Percentiles rank a stretch among this genome's conserved stretches.
phyloP scores from a whole-genome alignment of 2,888 invertebrate species.

The Ditula angustiorana region DNA sequence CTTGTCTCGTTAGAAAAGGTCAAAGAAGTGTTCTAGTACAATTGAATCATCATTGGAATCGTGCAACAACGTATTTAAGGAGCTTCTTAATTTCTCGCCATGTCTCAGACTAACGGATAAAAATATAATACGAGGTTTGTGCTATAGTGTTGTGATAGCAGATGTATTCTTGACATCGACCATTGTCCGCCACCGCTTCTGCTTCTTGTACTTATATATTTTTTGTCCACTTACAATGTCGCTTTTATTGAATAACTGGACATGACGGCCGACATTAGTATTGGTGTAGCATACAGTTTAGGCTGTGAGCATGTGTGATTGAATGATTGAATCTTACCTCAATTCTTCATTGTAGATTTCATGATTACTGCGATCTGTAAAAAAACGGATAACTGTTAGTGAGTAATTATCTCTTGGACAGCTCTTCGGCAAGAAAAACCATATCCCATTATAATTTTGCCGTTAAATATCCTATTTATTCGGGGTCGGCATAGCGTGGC shows the following conservation, averaged over 20 bases:
- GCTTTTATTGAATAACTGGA: conserved; percentile 25
- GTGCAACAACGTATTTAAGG: background rate
- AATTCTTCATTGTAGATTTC: conserved; percentile 40
- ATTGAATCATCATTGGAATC: background rate
- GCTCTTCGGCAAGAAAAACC: background rate
- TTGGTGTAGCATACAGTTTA: background rate
- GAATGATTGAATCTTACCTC: conserved; percentile 42
- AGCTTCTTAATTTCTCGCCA: background rate
- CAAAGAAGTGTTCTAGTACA: too few species aligned
- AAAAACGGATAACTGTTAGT: conserved; percentile 8
- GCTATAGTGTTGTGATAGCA: conserved; percentile 12
- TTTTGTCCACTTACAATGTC: conserved; percentile 10
- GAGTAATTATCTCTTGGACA: background rate
- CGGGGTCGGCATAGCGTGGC: background rate
- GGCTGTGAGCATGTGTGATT: background rate
- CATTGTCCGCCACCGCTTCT: conserved; percentile 10
- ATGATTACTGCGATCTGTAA: conserved; percentile 31
- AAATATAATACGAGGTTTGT: background rate
- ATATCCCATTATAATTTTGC: background rate
- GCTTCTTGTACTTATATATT: background rate
- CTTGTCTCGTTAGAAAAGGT: too few species aligned
- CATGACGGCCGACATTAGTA: background rate
- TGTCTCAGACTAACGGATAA: conserved; percentile 1
- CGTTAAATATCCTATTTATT: background rate
- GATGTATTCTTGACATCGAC: conserved; percentile 13